Base-by-base conservation (phyloP, 2,888 invertebrate genomes). In the Theretra japonica region DNA sequence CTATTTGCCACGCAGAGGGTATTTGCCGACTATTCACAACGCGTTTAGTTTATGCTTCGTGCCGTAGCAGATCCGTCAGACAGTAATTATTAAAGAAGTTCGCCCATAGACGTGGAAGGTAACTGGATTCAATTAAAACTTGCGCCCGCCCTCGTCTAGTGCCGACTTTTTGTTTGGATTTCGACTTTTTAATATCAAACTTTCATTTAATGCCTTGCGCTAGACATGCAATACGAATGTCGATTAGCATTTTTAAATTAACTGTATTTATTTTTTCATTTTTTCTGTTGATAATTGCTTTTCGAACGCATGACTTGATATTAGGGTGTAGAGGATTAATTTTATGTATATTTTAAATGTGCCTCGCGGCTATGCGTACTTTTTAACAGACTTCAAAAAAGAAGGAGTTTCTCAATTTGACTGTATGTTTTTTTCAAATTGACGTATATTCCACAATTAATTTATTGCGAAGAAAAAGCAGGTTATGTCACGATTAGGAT, bases 1-100 rank as follows among this genome's bases (percentile, higher is more conserved):
- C 19, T n/a, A 2, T 21, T 41, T 21, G 5, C 8, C n/a, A n/a
- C 6, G 2, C 2, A 7, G 60, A 60, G 30, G n/a, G n/a, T n/a
- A 53, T n/a, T 30, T 6, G 28, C n/a, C 19, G 6, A n/a, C n/a
- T n/a, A n/a, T n/a, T n/a, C 21, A 28, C 41, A 76, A 73, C 81
- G 79, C 79, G 50, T 1, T 19, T 1, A 58, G 70, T 71, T 73
- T n/a, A 0, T 30, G 7, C 59, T 69, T 79, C 78, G 69, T 23
- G 69, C 84, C 82, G 79, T 70, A 69, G 21, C 30, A 50, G 23
- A 77, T 73, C 74, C 76, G 75, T 70, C 77, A 83, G 80, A 82
- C 82, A 84, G 85, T 91, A 89, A 90, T 92, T 90, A 92, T 91
- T 87, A 89, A 89, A 91, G 87, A 91, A 92, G 86, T 91, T 88